Evolutionary conservation across 2,113 vertebrate species (phyloP).

Genomic region (Grus americana): DNA sequence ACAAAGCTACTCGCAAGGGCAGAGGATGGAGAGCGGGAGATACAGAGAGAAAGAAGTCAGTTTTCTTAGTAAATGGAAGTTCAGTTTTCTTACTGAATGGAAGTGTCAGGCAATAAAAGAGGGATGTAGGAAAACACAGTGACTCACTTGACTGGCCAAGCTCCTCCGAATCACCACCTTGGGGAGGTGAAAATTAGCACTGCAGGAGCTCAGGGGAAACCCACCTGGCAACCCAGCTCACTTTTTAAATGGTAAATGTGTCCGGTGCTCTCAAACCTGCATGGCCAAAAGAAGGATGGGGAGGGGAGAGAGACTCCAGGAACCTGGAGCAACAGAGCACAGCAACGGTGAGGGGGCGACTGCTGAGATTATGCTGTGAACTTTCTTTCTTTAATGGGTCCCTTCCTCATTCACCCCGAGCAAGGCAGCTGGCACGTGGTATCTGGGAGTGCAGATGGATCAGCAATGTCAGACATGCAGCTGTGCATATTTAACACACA

Average conservation of each 20-base stretch:
- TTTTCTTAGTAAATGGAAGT: neutral
- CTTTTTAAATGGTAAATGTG: neutral
- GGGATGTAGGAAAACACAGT: neutral
- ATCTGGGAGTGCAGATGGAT: slow-evolving; percentile 55
- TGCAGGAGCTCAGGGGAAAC: neutral
- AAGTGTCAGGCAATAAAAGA: neutral
- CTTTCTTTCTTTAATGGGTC: slow-evolving; percentile 37
- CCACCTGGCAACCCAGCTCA: neutral
- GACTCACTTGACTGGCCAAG: neutral
- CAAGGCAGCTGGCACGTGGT: slow-evolving; percentile 32
- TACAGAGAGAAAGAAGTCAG: neutral
- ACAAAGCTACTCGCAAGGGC: neutral
- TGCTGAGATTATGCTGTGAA: rapidly evolving
- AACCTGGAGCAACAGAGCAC: neutral
- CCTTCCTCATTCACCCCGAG: neutral
- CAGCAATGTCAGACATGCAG: slow-evolving; percentile 57
- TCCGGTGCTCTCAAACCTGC: neutral
- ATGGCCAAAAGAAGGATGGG: neutral
- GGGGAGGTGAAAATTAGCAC: neutral
- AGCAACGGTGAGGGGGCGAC: rapidly evolving
- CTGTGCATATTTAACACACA: slow-evolving; percentile 69
- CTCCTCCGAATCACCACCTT: slow-evolving; percentile 2
- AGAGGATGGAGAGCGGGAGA: neutral
- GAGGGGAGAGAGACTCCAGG: neutral
- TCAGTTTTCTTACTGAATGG: neutral